Percentiles rank a stretch among this genome's conserved stretches.
Conservation (phyloP, 2,113 vertebrate genomes). For the Bos taurus region ARS-UCD2.0 NC_037339.1:24670501-24671000, state of each 20-base stretch:
- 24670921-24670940: constrained; percentile 79
- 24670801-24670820: constrained; percentile 74
- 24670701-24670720: constrained; percentile 72
- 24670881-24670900: constrained; percentile 78
- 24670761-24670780: constrained; percentile 73
- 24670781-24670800: constrained; percentile 71
- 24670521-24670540: constrained; percentile 73
- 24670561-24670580: constrained; percentile 75
- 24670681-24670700: constrained; percentile 82
- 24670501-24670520: constrained; percentile 78
- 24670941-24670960: constrained; percentile 71
- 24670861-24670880: constrained; percentile 79
- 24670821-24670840: constrained; percentile 65
- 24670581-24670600: constrained; percentile 76
- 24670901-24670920: constrained; percentile 77
- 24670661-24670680: constrained; percentile 82
- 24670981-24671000: constrained; percentile 73
- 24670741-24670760: constrained; percentile 71
- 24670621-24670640: constrained; percentile 83
- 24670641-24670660: constrained; percentile 83
- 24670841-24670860: constrained; percentile 73
- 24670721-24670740: constrained; percentile 68
- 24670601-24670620: constrained; percentile 80
- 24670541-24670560: constrained; percentile 75
- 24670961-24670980: constrained; percentile 61